Base-by-base conservation (phyloP, 2,797 vertebrate genomes). In the Pipistrellus pygmaeus region DNA sequence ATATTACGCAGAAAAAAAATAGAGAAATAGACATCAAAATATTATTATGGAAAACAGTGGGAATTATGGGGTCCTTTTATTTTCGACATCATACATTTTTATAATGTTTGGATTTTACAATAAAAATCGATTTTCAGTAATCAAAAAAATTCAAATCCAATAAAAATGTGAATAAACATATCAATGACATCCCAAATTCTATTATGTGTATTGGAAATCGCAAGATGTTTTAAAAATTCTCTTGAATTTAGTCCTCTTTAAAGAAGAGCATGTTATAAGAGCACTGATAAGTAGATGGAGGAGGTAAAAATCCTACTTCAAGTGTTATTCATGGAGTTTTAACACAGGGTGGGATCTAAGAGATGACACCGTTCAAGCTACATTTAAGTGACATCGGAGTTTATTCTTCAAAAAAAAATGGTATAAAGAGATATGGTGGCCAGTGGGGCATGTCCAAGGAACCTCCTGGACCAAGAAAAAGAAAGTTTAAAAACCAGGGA, bases 41-140 rank as follows among this genome's bases (percentile, higher is more conserved):
- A 80, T 64, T 84, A 62, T 90, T 62, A 27, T 6, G 12, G 32
- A 66, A 0, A 76, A 17, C 41, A 25, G 15, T n/a, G 48, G 21
- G n/a, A 71, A 76, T n/a, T 30, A 66, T 6, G 21, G 11, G 44
- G 13, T 30, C 44, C 35, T 85, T 72, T 75, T 11, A 30, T n/a
- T 71, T 64, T 66, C 60, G 62, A 27, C 25, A 14, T 46, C 64
- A 48, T 0, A 75, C 25, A 64, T 84, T 82, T 66, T 88, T 71
- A 68, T 78, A 83, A 78, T 38, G 23, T 60, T 91, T 85, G 11
- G 20, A 60, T 85, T 92, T 73, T 68, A 72, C 11, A 89, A 76
- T 46, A 89, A 90, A 87, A 23, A 75, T 17, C 6, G 55, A 35
- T 85, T 78, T 66, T 57, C 66, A 85, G 18, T 75, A 46, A 71